These are phyloP conservation scores for Lasioglossum albipes DNA, from an alignment of 1,140 invertebrate genomes.

Conservation along the genomic window DNA sequence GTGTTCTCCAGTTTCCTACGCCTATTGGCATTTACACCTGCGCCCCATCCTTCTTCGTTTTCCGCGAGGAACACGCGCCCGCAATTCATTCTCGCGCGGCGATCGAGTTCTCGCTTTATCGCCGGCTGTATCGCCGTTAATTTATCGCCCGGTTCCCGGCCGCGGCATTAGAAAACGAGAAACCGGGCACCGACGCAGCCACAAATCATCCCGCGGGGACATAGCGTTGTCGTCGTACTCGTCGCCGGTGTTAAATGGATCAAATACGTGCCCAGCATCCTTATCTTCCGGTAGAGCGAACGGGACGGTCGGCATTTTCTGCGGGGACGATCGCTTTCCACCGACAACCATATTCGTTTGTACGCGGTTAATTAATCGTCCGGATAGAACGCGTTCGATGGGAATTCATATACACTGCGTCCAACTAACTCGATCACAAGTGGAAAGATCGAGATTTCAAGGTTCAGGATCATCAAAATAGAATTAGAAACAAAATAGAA, in stretches of 20 bases:
- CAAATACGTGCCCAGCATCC: conserved; percentile 8
- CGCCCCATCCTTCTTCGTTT: conserved; percentile 71
- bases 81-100: conserved; percentile 64
- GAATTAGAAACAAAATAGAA: no score
- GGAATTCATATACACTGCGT: no score
- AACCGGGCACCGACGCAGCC: conserved; percentile 59
- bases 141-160: conserved; percentile 65
- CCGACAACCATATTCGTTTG: no score
- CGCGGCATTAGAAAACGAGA: conserved; percentile 71
- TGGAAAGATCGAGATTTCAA: no score
- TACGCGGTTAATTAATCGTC: no score
- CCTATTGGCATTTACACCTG: conserved; percentile 67
- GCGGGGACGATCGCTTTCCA: no score
- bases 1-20: conserved; percentile 47
- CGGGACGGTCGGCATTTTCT: neutral
- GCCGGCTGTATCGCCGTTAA: conserved; percentile 68
- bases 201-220: conserved; percentile 57
- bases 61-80: conserved; percentile 62
- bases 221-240: conserved; percentile 43
- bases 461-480: no score
- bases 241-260: conserved; percentile 25
- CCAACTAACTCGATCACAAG: no score
- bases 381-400: no score
- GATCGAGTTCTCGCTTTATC: conserved; percentile 69
- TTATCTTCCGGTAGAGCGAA: neutral